These are phyloP conservation scores for Sciurus niger DNA, from an alignment of 2,113 vertebrate species.

Conservation along the genomic window DNA sequence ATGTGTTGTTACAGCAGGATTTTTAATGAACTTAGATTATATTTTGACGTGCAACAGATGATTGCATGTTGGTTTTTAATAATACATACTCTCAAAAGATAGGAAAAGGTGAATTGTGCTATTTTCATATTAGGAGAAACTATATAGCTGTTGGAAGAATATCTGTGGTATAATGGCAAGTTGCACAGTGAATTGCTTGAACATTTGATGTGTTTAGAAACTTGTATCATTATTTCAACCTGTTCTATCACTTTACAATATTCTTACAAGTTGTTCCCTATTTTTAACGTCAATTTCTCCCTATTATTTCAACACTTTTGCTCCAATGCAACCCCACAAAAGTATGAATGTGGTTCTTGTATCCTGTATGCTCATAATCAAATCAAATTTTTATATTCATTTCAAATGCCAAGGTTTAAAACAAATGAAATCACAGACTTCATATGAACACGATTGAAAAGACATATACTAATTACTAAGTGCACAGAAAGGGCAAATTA, in stretches of 20 bases:
- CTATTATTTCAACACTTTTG: neutral
- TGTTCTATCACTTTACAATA: neutral
- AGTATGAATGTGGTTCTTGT: neutral
- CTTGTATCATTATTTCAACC: neutral
- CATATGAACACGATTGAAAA: neutral
- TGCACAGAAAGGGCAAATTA: neutral
- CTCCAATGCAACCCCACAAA: neutral
- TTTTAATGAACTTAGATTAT: neutral
- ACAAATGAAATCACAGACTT: conserved; percentile 12
- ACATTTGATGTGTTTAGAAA: neutral
- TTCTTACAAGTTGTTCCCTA: neutral
- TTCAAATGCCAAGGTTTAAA: conserved; percentile 19
- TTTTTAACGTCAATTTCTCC: neutral
- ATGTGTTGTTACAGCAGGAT: neutral
- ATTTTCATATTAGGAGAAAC: neutral
- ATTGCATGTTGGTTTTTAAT: neutral
- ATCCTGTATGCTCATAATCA: neutral
- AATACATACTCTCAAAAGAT: neutral
- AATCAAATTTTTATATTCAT: neutral
- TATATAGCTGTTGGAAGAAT: neutral
- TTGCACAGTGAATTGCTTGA: neutral
- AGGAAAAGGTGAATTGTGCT: neutral
- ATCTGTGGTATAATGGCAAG: neutral
- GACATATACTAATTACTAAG: neutral
- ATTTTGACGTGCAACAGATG: neutral